phyloP scores from a whole-genome alignment of 2,888 invertebrate genomes.

The Acleris literana region DNA sequence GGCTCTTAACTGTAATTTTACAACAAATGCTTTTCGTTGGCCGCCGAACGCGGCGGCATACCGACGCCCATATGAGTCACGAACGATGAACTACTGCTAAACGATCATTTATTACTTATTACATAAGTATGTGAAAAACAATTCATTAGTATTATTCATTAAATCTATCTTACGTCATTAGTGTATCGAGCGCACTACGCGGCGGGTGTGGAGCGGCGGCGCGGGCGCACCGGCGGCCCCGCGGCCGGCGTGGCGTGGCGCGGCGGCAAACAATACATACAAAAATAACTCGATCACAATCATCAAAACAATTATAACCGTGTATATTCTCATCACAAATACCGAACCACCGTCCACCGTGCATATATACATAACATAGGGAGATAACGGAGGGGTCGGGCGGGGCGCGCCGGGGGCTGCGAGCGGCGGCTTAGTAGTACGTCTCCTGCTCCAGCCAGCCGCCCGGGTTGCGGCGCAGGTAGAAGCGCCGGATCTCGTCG shows the following conservation, averaged over 20 bases:
- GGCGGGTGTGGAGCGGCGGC: constrained; percentile 37
- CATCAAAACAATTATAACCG: constrained; percentile 59
- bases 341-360: constrained; percentile 71
- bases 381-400: constrained; percentile 30
- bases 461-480: constrained; percentile 98
- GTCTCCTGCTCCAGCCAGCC: constrained; percentile 99
- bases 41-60: constrained; percentile 70
- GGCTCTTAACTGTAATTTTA: constrained; percentile 81
- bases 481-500: constrained; percentile 98
- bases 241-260: not conserved
- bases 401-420: constrained; percentile 66
- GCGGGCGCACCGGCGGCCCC: constrained; percentile 25
- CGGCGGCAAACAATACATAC: constrained; percentile 65
- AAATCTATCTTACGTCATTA: constrained; percentile 64
- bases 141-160: constrained; percentile 66
- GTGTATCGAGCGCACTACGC: constrained; percentile 60
- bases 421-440: constrained; percentile 90
- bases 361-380: constrained; percentile 77
- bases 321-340: constrained; percentile 72
- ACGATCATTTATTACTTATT: constrained; percentile 77
- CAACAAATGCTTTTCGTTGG: constrained; percentile 82
- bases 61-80: constrained; percentile 60
- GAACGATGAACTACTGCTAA: constrained; percentile 73
- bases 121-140: constrained; percentile 79
- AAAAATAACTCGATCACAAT: constrained; percentile 77